Conservation (phyloP, 2,888 invertebrate species). For the Blera fallax region DNA sequence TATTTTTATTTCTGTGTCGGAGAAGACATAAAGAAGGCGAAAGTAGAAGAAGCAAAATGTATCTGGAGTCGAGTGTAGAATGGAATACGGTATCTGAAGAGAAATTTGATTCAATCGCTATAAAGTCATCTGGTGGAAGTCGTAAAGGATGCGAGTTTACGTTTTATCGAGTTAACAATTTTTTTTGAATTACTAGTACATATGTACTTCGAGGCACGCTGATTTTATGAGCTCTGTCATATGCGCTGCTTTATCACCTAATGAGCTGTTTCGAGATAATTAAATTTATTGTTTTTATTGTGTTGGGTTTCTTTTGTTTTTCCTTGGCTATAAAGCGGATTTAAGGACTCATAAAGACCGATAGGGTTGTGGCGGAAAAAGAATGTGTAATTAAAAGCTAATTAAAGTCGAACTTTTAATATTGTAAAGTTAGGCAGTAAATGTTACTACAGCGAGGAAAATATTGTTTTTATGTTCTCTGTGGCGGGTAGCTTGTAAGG, state of each 20-base stretch:
- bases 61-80: background rate
- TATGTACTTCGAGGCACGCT: background rate
- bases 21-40: constrained; percentile 5
- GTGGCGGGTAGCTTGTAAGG: no score
- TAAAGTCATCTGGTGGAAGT: constrained; percentile 53
- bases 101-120: constrained; percentile 66
- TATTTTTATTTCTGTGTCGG: constrained; percentile 11
- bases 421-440: no score
- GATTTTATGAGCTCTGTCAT: constrained; percentile 40
- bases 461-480: no score
- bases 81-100: constrained; percentile 15
- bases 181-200: constrained; percentile 5
- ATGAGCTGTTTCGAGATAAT: constrained; percentile 62
- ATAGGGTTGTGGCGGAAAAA: background rate
- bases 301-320: background rate
- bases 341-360: background rate
- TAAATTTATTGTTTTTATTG: constrained; percentile 46
- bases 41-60: background rate
- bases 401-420: background rate
- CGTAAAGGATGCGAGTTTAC: constrained; percentile 36
- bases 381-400: background rate
- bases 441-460: no score
- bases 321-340: background rate
- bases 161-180: constrained; percentile 47
- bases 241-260: constrained; percentile 51